Conservation (phyloP, 2,797 vertebrate genomes). For the Urophycis tenuis region DNA sequence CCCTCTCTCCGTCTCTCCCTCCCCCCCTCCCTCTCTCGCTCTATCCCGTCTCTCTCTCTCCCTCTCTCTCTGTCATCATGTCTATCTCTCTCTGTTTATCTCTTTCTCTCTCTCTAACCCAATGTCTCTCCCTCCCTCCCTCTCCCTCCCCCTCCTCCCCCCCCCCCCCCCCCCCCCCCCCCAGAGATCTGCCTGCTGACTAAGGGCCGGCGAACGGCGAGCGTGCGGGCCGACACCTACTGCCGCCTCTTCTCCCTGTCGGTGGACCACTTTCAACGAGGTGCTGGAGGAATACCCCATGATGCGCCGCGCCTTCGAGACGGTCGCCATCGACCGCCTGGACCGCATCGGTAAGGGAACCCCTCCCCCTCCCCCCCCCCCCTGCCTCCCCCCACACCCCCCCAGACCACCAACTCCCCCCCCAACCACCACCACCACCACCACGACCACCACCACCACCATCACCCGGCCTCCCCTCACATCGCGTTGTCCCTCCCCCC, state of each 20-base stretch:
- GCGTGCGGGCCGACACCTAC: conserved; percentile 94
- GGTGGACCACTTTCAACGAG: conserved; percentile 98
- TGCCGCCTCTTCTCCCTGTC: conserved; percentile 97
- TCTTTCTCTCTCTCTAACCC: conserved; percentile 25
- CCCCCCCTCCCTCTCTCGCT: neutral
- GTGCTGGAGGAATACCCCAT: conserved; percentile 98
- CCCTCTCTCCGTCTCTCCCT: neutral
- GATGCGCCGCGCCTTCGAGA: conserved; percentile 98
- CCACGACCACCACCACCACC: too few species aligned
- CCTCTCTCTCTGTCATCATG: neutral
- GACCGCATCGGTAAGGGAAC: conserved; percentile 91
- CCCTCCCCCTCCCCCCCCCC: conserved; percentile 2
- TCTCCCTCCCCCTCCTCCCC: conserved; percentile 17
- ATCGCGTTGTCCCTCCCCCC: conserved; percentile 27
- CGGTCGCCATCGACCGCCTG: conserved; percentile 90
- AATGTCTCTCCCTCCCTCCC: neutral
- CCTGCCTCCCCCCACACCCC: conserved; percentile 5
- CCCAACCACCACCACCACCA: conserved; percentile 1
- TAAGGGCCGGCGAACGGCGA: conserved; percentile 93
- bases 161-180: conserved; percentile 14
- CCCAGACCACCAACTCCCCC: neutral
- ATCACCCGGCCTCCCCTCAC: neutral
- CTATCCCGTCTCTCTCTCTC: neutral
- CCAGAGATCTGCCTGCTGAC: conserved; percentile 96
- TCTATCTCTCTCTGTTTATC: conserved; percentile 2